Evolutionary conservation across 2,888 invertebrate species (phyloP).

Genomic region (Agrochola macilenta): DNA sequence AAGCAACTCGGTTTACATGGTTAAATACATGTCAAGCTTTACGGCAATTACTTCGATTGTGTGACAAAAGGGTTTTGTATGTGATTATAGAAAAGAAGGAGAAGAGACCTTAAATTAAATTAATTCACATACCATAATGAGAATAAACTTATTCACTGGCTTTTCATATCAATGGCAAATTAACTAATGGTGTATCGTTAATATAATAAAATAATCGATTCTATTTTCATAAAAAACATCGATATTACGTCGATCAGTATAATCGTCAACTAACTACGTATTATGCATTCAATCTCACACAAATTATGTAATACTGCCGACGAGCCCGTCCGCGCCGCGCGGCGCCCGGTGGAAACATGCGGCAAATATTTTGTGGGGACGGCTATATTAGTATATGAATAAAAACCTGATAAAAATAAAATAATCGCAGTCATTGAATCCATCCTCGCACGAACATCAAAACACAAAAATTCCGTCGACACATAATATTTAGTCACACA

Average conservation of each 20-base stretch:
- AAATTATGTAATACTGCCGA: conserved; percentile 87
- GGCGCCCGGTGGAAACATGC: conserved; percentile 69
- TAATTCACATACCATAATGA: conserved; percentile 56
- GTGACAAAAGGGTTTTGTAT: not conserved
- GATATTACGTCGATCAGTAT: conserved; percentile 64
- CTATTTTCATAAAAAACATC: conserved; percentile 57
- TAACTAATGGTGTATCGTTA: conserved; percentile 72
- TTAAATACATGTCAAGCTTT: not conserved
- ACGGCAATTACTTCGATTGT: not conserved
- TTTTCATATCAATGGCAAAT: conserved; percentile 74
- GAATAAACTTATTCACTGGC: conserved; percentile 77
- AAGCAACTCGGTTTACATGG: not conserved
- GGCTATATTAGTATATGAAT: conserved; percentile 52
- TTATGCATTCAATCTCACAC: conserved; percentile 82
- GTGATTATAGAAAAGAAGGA: conserved; percentile 17
- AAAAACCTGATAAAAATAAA: conserved; percentile 40
- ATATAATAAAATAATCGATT: conserved; percentile 60
- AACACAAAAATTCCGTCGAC: conserved; percentile 62
- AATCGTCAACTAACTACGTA: conserved; percentile 67
- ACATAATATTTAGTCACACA: conserved; percentile 70
- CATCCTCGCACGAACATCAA: conserved; percentile 40
- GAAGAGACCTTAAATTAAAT: conserved; percentile 52
- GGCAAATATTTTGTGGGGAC: conserved; percentile 71
- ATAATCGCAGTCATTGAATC: conserved; percentile 43
- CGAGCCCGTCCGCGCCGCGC: conserved; percentile 70